Percentiles rank a stretch among this genome's conserved stretches.
Evolutionary conservation across 2,797 vertebrate species (phyloP).

Genomic region (Chrysocyon brachyurus): DNA sequence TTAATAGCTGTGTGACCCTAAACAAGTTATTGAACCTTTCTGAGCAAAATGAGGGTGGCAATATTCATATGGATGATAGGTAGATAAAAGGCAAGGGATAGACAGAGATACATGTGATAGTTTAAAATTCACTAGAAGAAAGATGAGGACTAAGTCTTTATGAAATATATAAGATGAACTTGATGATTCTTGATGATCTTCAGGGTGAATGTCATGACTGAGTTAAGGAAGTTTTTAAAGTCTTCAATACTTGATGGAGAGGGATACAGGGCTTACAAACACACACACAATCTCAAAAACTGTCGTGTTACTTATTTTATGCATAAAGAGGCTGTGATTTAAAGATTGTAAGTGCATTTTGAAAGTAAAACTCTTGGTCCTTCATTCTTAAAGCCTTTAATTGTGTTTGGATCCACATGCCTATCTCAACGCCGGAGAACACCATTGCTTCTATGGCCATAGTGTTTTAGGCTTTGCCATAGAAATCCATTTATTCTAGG

Average conservation of each 20-base stretch:
- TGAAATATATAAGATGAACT: not conserved
- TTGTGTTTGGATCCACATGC: not conserved
- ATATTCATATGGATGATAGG: not conserved
- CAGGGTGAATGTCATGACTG: not conserved
- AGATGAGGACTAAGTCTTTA: not conserved
- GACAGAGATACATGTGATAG: not conserved
- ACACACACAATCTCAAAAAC: not conserved
- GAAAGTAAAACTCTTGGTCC: not conserved
- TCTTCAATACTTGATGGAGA: not conserved
- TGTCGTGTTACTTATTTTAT: not conserved
- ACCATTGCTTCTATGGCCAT: not conserved
- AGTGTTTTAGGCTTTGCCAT: not conserved
- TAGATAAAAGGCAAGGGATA: not conserved
- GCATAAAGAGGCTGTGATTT: not conserved
- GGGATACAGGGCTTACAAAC: not conserved
- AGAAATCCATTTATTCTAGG: not conserved
- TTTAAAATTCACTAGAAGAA: conserved; percentile 19
- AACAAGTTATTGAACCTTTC: not conserved
- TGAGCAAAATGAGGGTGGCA: not conserved
- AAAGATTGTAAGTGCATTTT: not conserved
- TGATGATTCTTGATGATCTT: conserved; percentile 37
- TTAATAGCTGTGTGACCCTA: not conserved
- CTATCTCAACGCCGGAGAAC: rapidly evolving
- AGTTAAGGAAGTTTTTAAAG: not conserved
- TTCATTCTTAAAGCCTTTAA: not conserved